Conservation (phyloP, 2,797 vertebrate genomes). For the Sebastes nivosus region DNA sequence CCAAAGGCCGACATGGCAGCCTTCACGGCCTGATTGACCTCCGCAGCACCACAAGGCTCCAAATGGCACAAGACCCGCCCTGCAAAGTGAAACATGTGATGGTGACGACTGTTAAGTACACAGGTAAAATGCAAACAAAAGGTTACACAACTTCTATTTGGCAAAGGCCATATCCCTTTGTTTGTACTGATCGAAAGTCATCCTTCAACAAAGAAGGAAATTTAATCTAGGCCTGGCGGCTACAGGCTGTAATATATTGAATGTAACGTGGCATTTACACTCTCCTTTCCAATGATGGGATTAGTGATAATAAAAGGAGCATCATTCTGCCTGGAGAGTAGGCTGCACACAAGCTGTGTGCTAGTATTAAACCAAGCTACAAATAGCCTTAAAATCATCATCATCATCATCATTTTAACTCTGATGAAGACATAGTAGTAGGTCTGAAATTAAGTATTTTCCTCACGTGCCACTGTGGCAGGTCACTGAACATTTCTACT, state of each 20-base stretch:
- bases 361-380: neutral
- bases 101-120: neutral
- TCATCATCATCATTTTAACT: neutral
- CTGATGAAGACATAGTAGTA: neutral
- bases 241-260: neutral
- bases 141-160: neutral
- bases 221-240: neutral
- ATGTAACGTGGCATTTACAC: neutral
- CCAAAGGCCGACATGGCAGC: constrained; percentile 87
- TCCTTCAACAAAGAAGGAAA: neutral
- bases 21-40: constrained; percentile 88
- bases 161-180: neutral
- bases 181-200: neutral
- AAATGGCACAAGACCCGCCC: constrained; percentile 90
- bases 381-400: neutral
- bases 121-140: neutral
- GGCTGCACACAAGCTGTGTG: neutral
- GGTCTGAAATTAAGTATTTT: no score
- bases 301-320: neutral
- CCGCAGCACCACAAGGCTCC: constrained; percentile 84
- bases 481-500: no score
- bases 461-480: no score
- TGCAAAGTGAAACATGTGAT: constrained; percentile 47
- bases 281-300: neutral
- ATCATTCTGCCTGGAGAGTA: neutral